phyloP scores from a whole-genome alignment of 2,888 invertebrate genomes.

The Subacronicta megacephala region DNA sequence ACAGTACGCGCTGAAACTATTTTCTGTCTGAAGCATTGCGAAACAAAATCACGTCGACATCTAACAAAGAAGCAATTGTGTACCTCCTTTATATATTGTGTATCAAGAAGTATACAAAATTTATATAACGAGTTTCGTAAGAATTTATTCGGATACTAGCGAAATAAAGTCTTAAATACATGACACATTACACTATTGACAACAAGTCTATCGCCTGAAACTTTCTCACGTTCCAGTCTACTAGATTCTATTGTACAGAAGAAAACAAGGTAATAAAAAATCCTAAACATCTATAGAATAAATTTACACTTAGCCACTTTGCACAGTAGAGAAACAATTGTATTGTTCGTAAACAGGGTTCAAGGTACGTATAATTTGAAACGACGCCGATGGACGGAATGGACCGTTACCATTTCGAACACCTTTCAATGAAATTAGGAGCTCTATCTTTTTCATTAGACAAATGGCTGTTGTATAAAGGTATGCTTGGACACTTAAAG shows the following conservation, averaged over 20 bases:
- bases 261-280: constrained; percentile 53
- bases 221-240: constrained; percentile 7
- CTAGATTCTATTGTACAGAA: constrained; percentile 6
- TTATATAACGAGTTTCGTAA: background rate
- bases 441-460: constrained; percentile 57
- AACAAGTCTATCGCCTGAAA: constrained; percentile 5
- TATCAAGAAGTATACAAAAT: background rate
- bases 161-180: constrained; percentile 20
- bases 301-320: constrained; percentile 34
- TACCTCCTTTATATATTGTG: too few relatives aligned
- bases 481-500: constrained; percentile 28
- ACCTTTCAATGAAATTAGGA: constrained; percentile 58
- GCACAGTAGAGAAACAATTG: constrained; percentile 42
- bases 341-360: constrained; percentile 53
- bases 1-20: background rate
- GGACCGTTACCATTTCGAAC: constrained; percentile 47
- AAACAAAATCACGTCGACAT: background rate
- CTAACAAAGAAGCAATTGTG: constrained; percentile 1
- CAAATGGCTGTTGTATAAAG: constrained; percentile 44
- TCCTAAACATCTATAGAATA: constrained; percentile 33
- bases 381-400: constrained; percentile 38
- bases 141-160: background rate
- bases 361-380: constrained; percentile 56
- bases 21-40: background rate
- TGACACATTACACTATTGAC: constrained; percentile 6